Evolutionary conservation across 2,888 invertebrate species (phyloP), one percentile per base, ranked within the genome.

Genomic region (Coleophora flavipennella): DNA sequence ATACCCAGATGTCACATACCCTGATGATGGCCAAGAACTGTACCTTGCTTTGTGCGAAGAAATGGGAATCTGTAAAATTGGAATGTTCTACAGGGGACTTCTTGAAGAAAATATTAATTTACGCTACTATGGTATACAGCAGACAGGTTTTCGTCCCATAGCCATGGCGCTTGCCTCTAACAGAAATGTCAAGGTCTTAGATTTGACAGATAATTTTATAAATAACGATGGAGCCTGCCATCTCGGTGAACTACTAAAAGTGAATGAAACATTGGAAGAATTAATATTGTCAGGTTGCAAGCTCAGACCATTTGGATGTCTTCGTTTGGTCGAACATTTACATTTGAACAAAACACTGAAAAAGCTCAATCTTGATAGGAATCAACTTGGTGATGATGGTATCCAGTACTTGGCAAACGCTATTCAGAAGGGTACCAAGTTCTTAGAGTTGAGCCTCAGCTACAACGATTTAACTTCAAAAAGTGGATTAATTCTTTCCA

Each of bases 1-100:
- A 11, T 11, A 10, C 1, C n/a, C 10, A 2, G n/a, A 29, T 1
- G 10, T n/a, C 8, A 29, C 44, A 42, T 67, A 59, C 38, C 40
- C 57, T 3, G 55, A 55, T 31, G 66, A 68, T 37, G 70, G 71
- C 0, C 67, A 64, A 48, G 62, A 70, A n/a, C 44, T 64, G 4
- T 69, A 71, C 41, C 38, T 67, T 34, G 53, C 46, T 8, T 31
- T 64, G 4, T 69, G 70, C 34, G 47, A 60, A 13, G 55, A 67
- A 46, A 57, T 53, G 51, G 44, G 56, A 13, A 41, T 56, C 38
- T 42, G 45, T 25, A 62, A 60, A 0, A 57, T 67, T 2, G 50
- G 48, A 35, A 35, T 39, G 6, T 71, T 71, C 39, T 43, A 67
- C 27, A 51, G 43, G 37, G 53, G 58, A 6, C 46, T 74, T 20